Evolutionary conservation across 1,140 invertebrate species (phyloP).

Genomic region (Brachionus asplanchnoidis): DNA sequence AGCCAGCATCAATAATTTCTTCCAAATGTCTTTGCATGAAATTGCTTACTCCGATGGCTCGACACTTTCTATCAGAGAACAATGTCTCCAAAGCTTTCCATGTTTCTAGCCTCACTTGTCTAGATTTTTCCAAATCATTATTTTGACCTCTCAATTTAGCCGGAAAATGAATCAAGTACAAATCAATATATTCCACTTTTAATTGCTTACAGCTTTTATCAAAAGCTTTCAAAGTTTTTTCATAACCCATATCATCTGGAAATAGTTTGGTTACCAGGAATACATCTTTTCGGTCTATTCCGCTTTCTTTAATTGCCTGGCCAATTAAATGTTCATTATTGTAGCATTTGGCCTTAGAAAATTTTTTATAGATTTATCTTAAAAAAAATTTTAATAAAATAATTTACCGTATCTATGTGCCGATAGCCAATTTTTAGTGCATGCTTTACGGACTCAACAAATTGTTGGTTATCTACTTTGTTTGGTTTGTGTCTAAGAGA

Average conservation of each 20-base stretch:
- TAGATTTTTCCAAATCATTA: conserved; percentile 53
- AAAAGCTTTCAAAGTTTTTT: conserved; percentile 47
- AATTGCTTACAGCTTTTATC: conserved; percentile 50
- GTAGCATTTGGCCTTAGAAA: neutral
- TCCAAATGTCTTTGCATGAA: conserved; percentile 52
- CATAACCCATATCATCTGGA: conserved; percentile 54
- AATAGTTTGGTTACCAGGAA: conserved; percentile 55
- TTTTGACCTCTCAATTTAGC: conserved; percentile 46
- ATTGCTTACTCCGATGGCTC: conserved; percentile 56
- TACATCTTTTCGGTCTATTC: conserved; percentile 49
- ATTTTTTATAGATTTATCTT: neutral
- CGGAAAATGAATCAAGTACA: conserved; percentile 55
- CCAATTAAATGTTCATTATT: conserved; percentile 29
- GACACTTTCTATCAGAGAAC: conserved; percentile 42
- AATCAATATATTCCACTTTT: conserved; percentile 51
- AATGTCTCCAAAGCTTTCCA: conserved; percentile 45
- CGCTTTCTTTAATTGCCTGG: conserved; percentile 43
- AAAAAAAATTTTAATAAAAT: neutral
- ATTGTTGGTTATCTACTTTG: conserved; percentile 13
- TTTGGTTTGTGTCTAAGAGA: conserved; percentile 13
- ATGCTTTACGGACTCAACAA: conserved; percentile 2
- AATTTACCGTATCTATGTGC: conserved; percentile 5
- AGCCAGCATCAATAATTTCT: conserved; percentile 48
- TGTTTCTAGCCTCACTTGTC: conserved; percentile 50
- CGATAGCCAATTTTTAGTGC: conserved; percentile 14